Evolutionary conservation across 2,113 vertebrate genomes (phyloP), one percentile per base, ranked within the genome.

Genomic region (Brachirus orientalis): DNA sequence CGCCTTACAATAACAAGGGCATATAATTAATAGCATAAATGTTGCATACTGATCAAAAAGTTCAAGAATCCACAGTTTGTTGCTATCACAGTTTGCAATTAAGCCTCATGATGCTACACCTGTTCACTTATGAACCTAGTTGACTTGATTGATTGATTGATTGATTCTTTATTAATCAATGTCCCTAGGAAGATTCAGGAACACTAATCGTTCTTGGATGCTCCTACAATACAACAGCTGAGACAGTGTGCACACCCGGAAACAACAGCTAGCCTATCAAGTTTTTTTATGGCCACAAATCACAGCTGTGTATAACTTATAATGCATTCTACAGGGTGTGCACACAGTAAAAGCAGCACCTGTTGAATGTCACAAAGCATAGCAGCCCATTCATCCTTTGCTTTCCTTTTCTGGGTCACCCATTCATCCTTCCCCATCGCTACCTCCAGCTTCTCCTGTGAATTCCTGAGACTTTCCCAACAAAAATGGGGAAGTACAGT

Each of bases 271-370:
- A 33, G 43, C 11, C 46, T 10, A 0, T 0, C 12, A 20, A 16
- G 37, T 4, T 19, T 37, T n/a, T 54, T 69, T 62, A 40, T 16
- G 20, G 11, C 6, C 14, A 2, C 5, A 4, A 20, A 53, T 2
- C 54, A 44, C 57, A 77, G 74, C 46, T 62, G 69, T 48, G 65
- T 22, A 19, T 0, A 37, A 13, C 38, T 41, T 33, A 1, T 45
- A 47, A 57, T 6, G 16, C 2, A 13, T 50, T 41, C 40, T 3
- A 17, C n/a, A 28, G 62, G 41, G 47, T 45, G 19, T 48, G 8
- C 51, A 41, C 37, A 60, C 20, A 64, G 59, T 9, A 63, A 72
- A 60, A 71, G 51, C 28, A 56, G 43, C 80, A 76, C 54, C 59
- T 65, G 46, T 6, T 18, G 28, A 52, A 19, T 37, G 48, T 10